A percentile compares a stretch with the other conserved stretches of the same genome.
These are phyloP conservation scores for Hypomesus transpacificus DNA, from an alignment of 2,113 vertebrate genomes.

Conservation along the genomic window DNA sequence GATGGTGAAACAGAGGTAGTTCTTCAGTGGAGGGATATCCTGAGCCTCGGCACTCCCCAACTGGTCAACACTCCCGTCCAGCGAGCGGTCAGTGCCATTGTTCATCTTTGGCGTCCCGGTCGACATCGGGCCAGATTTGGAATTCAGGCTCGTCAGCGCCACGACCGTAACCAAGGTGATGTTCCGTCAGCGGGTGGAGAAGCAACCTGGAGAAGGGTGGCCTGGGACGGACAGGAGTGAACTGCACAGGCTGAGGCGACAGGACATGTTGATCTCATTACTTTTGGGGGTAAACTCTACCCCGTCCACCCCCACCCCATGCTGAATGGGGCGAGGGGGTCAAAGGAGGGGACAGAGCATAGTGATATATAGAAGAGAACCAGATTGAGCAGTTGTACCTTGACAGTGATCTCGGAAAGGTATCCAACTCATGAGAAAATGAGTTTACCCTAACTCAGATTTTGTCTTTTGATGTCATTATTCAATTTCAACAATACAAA, in stretches of 20 bases:
- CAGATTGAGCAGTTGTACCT: too few species aligned
- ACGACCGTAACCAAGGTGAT: conserved; percentile 20
- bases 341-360: too few species aligned
- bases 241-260: neutral
- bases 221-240: conserved; percentile 1
- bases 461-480: too few species aligned
- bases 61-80: conserved; percentile 71
- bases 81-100: conserved; percentile 71
- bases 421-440: too few species aligned
- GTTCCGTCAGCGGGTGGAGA: conserved; percentile 39
- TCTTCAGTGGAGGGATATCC: conserved; percentile 62
- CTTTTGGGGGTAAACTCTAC: conserved; percentile 42
- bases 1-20: conserved; percentile 80
- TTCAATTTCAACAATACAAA: too few species aligned
- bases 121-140: conserved; percentile 61
- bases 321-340: too few species aligned
- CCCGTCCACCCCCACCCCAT: neutral
- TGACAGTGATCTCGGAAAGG: too few species aligned
- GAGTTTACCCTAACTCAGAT: too few species aligned
- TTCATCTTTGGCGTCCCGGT: conserved; percentile 57
- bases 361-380: too few species aligned
- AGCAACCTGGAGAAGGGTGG: conserved; percentile 22
- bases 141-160: conserved; percentile 17
- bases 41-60: conserved; percentile 65
- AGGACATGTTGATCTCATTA: conserved; percentile 38